A percentile compares a stretch with the other conserved stretches of the same genome.
These are phyloP conservation scores for Colossoma macropomum DNA, from an alignment of 2,113 vertebrate genomes.

Conservation along the genomic window DNA sequence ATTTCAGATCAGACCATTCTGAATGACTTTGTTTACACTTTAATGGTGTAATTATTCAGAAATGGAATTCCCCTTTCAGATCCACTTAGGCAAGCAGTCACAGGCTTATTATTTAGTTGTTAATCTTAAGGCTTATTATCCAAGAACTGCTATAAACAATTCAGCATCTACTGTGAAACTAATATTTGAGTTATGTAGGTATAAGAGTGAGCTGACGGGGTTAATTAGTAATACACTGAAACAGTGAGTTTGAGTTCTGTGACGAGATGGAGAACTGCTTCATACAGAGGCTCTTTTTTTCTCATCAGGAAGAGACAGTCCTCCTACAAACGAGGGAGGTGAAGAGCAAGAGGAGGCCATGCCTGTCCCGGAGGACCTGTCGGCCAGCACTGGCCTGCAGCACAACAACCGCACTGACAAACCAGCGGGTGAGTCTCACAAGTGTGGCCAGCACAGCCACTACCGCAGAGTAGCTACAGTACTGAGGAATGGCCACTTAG, in stretches of 20 bases:
- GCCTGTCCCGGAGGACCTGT: constrained; percentile 98
- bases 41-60: too few species aligned
- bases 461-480: constrained; percentile 25
- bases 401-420: constrained; percentile 86
- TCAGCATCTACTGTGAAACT: neutral
- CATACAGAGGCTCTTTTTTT: constrained; percentile 29
- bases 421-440: constrained; percentile 80
- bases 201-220: too few species aligned
- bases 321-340: constrained; percentile 83
- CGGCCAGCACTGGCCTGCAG: constrained; percentile 86
- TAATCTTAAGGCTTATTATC: neutral
- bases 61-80: too few species aligned
- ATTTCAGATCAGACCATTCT: too few species aligned
- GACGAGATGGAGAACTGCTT: neutral
- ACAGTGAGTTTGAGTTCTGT: neutral
- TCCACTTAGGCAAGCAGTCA: neutral
- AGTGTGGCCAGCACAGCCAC: constrained; percentile 12
- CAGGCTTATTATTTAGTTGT: neutral
- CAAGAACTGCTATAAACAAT: neutral
- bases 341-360: constrained; percentile 95
- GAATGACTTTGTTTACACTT: too few species aligned
- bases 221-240: neutral
- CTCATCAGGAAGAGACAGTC: constrained; percentile 87
- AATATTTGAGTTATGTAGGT: neutral
- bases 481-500: neutral